Evolutionary conservation across 2,888 invertebrate species (phyloP).

Genomic region (Elmis aenea): DNA sequence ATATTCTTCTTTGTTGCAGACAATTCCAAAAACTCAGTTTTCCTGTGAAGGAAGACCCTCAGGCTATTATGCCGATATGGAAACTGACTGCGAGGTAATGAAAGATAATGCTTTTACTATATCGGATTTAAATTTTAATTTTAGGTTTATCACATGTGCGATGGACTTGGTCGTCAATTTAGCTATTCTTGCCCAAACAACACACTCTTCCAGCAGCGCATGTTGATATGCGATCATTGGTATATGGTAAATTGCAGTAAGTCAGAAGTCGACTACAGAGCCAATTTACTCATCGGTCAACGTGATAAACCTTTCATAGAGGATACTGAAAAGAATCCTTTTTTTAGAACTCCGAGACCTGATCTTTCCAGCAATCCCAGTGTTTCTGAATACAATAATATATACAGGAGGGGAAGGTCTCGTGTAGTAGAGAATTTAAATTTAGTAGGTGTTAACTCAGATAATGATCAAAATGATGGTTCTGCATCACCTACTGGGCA

Average conservation of each 20-base stretch:
- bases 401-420: conserved; percentile 30
- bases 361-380: conserved; percentile 59
- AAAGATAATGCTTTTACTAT: neutral
- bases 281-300: conserved; percentile 69
- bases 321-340: conserved; percentile 57
- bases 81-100: conserved; percentile 67
- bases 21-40: too few species aligned
- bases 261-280: conserved; percentile 62
- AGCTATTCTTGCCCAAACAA: conserved; percentile 75
- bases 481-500: conserved; percentile 43
- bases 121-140: too few species aligned
- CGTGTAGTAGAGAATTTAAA: conserved; percentile 27
- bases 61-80: conserved; percentile 72
- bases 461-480: conserved; percentile 45
- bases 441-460: conserved; percentile 49
- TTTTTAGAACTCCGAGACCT: conserved; percentile 62
- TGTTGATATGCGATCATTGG: conserved; percentile 79
- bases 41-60: conserved; percentile 61
- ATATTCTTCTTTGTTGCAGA: too few species aligned
- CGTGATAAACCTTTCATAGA: conserved; percentile 65
- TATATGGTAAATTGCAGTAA: conserved; percentile 77
- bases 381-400: conserved; percentile 34
- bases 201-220: conserved; percentile 73
- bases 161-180: conserved; percentile 69
- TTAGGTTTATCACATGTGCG: conserved; percentile 78